These are phyloP conservation scores for Dendrolimus pini DNA, from an alignment of 2,888 invertebrate genomes.

Conservation along the genomic window DNA sequence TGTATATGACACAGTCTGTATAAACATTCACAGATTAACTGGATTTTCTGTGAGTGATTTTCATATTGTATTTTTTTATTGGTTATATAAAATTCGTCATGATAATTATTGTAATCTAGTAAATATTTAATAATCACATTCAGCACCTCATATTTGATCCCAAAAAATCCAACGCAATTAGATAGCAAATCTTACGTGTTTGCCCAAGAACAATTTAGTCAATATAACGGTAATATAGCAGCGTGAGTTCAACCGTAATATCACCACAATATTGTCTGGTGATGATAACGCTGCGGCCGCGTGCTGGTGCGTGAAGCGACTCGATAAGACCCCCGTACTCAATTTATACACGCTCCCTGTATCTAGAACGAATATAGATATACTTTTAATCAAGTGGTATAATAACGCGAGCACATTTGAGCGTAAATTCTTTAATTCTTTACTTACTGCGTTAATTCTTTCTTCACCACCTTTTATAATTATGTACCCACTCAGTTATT, in stretches of 20 bases:
- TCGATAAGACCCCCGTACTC: slow-evolving; percentile 18
- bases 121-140: too few relatives aligned
- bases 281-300: slow-evolving; percentile 26
- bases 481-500: too few relatives aligned
- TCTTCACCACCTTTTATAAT: too few relatives aligned
- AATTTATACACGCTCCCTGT: slow-evolving; percentile 17
- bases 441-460: not conserved
- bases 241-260: slow-evolving; percentile 12
- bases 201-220: slow-evolving; percentile 6
- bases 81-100: too few relatives aligned
- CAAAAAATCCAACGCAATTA: not conserved
- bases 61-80: too few relatives aligned
- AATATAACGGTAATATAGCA: slow-evolving; percentile 10
- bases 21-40: too few relatives aligned
- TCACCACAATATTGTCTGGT: slow-evolving; percentile 24
- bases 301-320: slow-evolving; percentile 18
- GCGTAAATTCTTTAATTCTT: not conserved
- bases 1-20: too few relatives aligned
- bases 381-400: not conserved
- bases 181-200: not conserved
- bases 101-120: too few relatives aligned
- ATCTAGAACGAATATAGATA: slow-evolving; percentile 17
- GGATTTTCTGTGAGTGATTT: too few relatives aligned
- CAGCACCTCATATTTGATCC: too few relatives aligned
- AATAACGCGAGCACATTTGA: not conserved